Percentiles rank a stretch among this genome's conserved stretches.
These are phyloP conservation scores for Tragelaphus imberbis DNA, from an alignment of 2,113 vertebrate species.

Conservation along the genomic window DNA sequence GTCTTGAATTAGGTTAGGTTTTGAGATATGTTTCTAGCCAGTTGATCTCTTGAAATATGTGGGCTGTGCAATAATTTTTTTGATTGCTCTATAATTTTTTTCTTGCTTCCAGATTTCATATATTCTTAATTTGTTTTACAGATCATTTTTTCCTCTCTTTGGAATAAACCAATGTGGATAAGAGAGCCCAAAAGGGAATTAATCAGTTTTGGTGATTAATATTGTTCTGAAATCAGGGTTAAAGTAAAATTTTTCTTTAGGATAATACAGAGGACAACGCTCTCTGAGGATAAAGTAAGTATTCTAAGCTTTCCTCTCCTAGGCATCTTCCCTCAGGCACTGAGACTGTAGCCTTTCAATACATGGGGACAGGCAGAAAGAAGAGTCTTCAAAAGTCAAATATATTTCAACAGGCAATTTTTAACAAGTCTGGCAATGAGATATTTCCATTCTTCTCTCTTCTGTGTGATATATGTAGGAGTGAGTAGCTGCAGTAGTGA, in stretches of 20 bases:
- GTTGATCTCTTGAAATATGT: background rate
- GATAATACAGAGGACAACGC: constrained; percentile 55
- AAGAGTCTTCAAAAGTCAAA: background rate
- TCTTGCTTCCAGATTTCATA: background rate
- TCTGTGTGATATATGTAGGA: constrained; percentile 89
- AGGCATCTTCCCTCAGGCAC: background rate
- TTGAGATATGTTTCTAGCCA: background rate
- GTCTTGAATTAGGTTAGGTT: background rate
- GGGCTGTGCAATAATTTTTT: background rate
- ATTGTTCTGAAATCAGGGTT: background rate
- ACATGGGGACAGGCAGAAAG: background rate
- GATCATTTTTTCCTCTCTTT: constrained; percentile 14
- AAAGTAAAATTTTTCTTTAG: constrained; percentile 67
- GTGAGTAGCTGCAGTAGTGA: constrained; percentile 86
- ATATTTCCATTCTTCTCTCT: constrained; percentile 89
- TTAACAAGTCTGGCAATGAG: constrained; percentile 76
- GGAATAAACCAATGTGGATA: background rate
- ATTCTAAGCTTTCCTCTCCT: background rate
- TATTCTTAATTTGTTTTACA: constrained; percentile 12
- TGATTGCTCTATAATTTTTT: constrained; percentile 24
- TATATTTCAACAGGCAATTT: background rate
- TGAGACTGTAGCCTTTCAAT: background rate
- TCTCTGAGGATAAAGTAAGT: constrained; percentile 43
- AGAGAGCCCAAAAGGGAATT: background rate
- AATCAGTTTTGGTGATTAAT: background rate